A percentile compares a stretch with the other conserved stretches of the same genome.
Conservation (phyloP, 92 coral and sea anemone genomes). For the Virgularia gustaviana region DNA sequence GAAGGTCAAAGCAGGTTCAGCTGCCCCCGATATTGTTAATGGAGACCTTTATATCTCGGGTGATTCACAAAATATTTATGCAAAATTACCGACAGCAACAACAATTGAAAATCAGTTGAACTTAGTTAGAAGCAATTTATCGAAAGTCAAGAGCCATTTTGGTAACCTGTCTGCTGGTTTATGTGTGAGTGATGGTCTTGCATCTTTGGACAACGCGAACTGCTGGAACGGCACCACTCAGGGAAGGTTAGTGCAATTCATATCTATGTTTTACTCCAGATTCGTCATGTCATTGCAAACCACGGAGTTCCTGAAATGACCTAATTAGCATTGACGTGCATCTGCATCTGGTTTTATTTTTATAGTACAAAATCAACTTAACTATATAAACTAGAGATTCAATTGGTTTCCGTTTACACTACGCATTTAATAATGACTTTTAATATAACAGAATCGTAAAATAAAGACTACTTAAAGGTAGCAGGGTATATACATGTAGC, state of each 20-base stretch:
- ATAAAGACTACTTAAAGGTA: no score
- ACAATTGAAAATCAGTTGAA: constrained; percentile 48
- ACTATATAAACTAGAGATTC: no score
- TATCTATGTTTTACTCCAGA: not conserved
- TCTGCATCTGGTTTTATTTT: no score
- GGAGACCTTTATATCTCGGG: constrained; percentile 16
- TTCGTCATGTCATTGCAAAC: no score
- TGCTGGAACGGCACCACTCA: constrained; percentile 84
- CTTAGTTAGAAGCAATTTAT: constrained; percentile 47
- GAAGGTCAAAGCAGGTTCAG: constrained; percentile 7
- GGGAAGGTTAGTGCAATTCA: constrained; percentile 61
- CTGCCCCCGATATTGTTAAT: constrained; percentile 16
- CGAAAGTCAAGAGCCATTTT: constrained; percentile 35
- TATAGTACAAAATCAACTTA: no score
- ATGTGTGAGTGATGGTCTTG: constrained; percentile 60
- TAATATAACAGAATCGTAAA: no score
- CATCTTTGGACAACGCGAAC: constrained; percentile 49
- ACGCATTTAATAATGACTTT: no score
- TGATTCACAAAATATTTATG: constrained; percentile 2
- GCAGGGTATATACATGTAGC: no score
- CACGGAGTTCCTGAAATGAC: no score
- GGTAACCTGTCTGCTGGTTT: constrained; percentile 50
- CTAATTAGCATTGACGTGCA: no score
- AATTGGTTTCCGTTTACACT: no score
- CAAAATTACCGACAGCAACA: constrained; percentile 27